Evolutionary conservation across 2,797 vertebrate genomes (phyloP).

Genomic region (Dendrocincla tyrannina): DNA sequence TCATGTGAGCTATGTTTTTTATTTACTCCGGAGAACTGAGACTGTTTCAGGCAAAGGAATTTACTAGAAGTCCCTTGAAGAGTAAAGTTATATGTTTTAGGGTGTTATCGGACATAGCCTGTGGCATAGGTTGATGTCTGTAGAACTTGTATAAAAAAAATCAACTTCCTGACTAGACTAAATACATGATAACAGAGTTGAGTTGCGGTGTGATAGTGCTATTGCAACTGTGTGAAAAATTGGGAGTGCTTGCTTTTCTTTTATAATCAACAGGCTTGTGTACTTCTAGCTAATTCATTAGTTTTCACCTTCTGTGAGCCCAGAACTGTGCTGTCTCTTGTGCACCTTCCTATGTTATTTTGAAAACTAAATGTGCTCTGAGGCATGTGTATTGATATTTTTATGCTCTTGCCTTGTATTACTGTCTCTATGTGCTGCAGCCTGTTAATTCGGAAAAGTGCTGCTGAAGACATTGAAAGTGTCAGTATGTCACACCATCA

Average conservation of each 20-base stretch:
- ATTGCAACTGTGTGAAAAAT: neutral
- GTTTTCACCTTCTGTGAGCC: neutral
- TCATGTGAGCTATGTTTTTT: neutral
- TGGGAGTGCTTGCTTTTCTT: neutral
- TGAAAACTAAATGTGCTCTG: neutral
- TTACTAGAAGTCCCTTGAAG: neutral
- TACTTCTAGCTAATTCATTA: neutral
- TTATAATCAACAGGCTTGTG: neutral
- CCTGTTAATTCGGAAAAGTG: neutral
- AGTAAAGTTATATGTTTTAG: neutral
- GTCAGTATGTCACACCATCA: neutral
- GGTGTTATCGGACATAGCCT: neutral
- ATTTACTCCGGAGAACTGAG: neutral
- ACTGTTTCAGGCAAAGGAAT: neutral
- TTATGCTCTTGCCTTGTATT: neutral
- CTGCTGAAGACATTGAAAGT: neutral
- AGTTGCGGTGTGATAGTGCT: neutral
- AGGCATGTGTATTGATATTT: neutral
- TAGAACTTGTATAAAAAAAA: neutral
- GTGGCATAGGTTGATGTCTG: neutral
- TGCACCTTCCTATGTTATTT: neutral
- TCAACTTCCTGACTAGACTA: neutral
- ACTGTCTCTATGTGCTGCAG: neutral
- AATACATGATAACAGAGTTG: neutral
- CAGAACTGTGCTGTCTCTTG: neutral